Evolutionary conservation across 2,113 vertebrate species (phyloP).

Genomic region (Gymnocephalus cernua): DNA sequence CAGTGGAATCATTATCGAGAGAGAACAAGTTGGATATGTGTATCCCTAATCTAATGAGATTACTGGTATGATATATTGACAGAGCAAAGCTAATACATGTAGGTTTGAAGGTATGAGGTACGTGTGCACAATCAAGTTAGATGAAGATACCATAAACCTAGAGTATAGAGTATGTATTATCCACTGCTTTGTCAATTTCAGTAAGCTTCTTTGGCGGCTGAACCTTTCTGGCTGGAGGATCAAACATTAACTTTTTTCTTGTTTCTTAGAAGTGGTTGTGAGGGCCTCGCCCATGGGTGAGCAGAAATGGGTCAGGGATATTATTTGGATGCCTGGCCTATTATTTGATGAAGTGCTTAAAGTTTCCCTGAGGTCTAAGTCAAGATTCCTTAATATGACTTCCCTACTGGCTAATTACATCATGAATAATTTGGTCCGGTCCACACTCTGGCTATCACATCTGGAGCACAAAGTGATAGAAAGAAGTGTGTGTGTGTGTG

Average conservation of each 20-base stretch:
- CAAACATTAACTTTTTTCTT: conserved; percentile 6
- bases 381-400: conserved; percentile 74
- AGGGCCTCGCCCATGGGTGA: conserved; percentile 10
- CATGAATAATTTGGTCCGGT: conserved; percentile 76
- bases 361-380: conserved; percentile 68
- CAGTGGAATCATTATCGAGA: not conserved
- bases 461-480: conserved; percentile 44
- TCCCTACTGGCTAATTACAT: conserved; percentile 75
- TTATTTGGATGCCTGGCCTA: conserved; percentile 56
- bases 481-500: not conserved
- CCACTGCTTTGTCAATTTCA: not conserved
- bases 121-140: not conserved
- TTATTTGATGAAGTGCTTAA: conserved; percentile 75
- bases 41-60: not conserved
- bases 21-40: not conserved
- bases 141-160: not conserved
- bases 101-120: conserved; percentile 9
- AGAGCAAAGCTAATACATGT: not conserved
- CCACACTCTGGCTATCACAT: conserved; percentile 56
- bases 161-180: not conserved
- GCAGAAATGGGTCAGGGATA: conserved; percentile 70
- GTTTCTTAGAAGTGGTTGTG: conserved; percentile 4
- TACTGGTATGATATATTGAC: not conserved
- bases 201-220: conserved; percentile 2
- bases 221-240: conserved; percentile 19